Base-by-base conservation (phyloP, 2,888 invertebrate species). In the Atrina japonica region DNA sequence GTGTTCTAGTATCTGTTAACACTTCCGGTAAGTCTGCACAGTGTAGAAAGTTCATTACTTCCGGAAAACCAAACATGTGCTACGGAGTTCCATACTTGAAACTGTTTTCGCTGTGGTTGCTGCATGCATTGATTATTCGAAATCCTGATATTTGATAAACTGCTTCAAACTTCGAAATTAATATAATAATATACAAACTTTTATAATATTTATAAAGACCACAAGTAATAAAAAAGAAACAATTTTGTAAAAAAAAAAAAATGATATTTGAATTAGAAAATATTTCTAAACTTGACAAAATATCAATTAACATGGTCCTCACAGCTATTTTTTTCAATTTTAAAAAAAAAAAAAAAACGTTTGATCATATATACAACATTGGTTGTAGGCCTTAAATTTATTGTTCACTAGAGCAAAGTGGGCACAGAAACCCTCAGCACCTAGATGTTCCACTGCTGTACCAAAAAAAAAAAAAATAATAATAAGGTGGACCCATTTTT, bases 341-440 rank as follows among this genome's bases (percentile, higher is more conserved):
- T 35, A 7, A 7, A 7, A 7, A 35, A 35, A 35, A 35, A 7
- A 35, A 11, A 35, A 7, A 35, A n/a, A n/a, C n/a, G 11, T 7
- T 35, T 35, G 1, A 16, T 7, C 2, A 29, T 2, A 14, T 27
- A 55, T 25, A 55, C 25, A 27, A 14, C 11, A 30, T 1, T 3
- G 2, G 5, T 2, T 27, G 11, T 14, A 25, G 5, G 29, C 25
- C 25, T 16, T n/a, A 16, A 16, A 5, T 30, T 29, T 55, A 55
- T 14, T 29, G 55, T 27, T 55, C 55, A 55, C 29, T 55, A 27
- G 55, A 55, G 55, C 29, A 55, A 27, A 16, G 9, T 16, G 55
- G 55, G 29, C 25, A 55, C 2, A 2, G 16, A 16, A 55, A 55
- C 16, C 11, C 11, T 35, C 11, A 5, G 5, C 35, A 11, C 11